Percentiles rank a stretch among this genome's conserved stretches.
Conservation (phyloP, 2,888 invertebrate species). For the Clistopyga incitator region DNA sequence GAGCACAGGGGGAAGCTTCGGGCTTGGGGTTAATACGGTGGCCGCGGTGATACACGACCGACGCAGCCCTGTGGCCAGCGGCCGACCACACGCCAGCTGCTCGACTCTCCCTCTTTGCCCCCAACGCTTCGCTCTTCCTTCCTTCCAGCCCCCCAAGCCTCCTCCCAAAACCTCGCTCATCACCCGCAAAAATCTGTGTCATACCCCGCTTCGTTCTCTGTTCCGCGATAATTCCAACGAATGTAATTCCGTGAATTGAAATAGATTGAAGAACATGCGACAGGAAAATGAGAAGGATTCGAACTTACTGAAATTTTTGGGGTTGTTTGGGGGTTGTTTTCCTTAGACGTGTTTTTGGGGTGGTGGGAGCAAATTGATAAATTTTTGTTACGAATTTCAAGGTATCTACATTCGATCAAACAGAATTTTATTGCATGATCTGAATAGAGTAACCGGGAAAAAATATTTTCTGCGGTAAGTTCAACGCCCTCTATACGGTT, state of each 20-base stretch:
- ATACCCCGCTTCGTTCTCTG: background rate
- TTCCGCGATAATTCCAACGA: conserved; percentile 5
- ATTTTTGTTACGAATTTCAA: too few species aligned
- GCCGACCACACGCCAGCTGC: conserved; percentile 84
- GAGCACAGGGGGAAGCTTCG: conserved; percentile 70
- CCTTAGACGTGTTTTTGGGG: too few species aligned
- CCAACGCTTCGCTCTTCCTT: conserved; percentile 13
- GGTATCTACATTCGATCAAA: too few species aligned
- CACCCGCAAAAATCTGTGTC: conserved; percentile 77
- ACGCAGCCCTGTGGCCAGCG: conserved; percentile 81
- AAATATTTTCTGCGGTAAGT: background rate
- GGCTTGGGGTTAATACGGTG: conserved; percentile 83
- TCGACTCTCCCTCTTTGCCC: conserved; percentile 69
- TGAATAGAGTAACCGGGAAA: background rate
- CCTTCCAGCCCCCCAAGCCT: background rate
- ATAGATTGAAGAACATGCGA: background rate
- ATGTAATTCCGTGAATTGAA: background rate
- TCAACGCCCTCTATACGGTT: background rate
- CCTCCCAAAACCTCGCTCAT: background rate
- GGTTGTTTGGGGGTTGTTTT: too few species aligned
- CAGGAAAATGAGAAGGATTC: background rate
- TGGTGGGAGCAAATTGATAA: too few species aligned
- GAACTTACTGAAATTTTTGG: background rate
- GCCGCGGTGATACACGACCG: conserved; percentile 83
- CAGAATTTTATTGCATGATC: background rate